Evolutionary conservation across 2,113 vertebrate genomes (phyloP), one percentile per base, ranked within the genome.

Genomic region (Bothrops jararaca): DNA sequence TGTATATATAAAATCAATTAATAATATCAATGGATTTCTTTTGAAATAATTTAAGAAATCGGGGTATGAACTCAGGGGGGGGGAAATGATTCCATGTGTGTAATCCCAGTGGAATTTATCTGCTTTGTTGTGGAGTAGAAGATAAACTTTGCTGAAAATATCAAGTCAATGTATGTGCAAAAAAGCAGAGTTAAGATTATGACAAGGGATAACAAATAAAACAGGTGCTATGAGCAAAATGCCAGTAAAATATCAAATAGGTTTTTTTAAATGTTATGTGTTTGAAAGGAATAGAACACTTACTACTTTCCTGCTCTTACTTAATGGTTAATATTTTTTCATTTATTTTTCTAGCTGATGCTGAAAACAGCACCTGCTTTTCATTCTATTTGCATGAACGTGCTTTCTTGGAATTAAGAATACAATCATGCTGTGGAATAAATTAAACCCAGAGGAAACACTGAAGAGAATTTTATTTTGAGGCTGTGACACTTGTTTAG

Each of bases 81-180:
- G 60, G n/a, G n/a, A 89, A 90, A 53, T 42, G 48, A 85, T 10
- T 29, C 2, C 89, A 80, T 2, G 3, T 48, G 1, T 34, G 12
- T 87, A 89, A 92, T 91, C 52, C 13, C 23, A 60, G 5, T 54
- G 29, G 23, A 91, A 4, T 34, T 64, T 85, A 29, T 45, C 7
- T 93, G 3, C 1, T 85, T 94, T 89, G 20, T 53, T 89, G 23
- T 29, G 20, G 87, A 93, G 88, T 34, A 42, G 15, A 48, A 20
- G 20, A 48, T 34, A 34, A 6, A 92, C 2, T 86, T 52, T 92
- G 64, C 74, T 92, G 86, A 92, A 91, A 94, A 89, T n/a, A 91
- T 20, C 93, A 90, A 87, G 58, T 39, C 64, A 89, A 3, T 18
- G 29, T 69, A 64, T 86, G 24, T 50, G 4, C 8, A 42, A 69